Evolutionary conservation across 92 coral and sea anemone species (phyloP), one percentile per base, ranked within the genome.

Genomic region (Diadumene lineata): DNA sequence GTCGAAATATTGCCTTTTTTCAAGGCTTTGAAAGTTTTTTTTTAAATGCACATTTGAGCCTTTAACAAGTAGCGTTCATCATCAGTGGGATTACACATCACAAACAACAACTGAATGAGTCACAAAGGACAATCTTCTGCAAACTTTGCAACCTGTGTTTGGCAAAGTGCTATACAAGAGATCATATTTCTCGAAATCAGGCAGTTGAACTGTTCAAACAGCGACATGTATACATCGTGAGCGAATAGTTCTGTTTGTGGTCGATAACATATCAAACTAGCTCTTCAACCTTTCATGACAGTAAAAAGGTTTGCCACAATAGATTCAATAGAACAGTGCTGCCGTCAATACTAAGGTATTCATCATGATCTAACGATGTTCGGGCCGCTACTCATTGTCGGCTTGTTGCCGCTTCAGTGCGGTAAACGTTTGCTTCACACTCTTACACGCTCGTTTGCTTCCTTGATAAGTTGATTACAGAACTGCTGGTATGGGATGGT

Each of bases 121-220:
- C 92, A 82, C 82, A 79, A 78, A 75, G 48, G 80, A 76, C 90
- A 81, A 82, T 85, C 92, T 83, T 85, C 86, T 62, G 81, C 84
- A 91, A 91, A 91, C 90, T 88, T 91, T 84, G 85, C 82, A 81
- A 81, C 90, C 86, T 91, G 86, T 91, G 88, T 88, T 91, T 87
- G 87, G 84, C 83, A 85, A 81, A 82, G 90, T 82, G 79, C 85
- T 56, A 72, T 56, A 72, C 73, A 31, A 75, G 69, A 86, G 97
- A 91, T 91, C 97, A 79, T 82, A 88, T 91, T 91, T 91, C 97
- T 91, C 75, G 79, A 86, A 87, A 87, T 74, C 84, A 79, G 81
- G 86, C 92, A 87, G 81, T 84, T 68, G 77, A 58, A 66, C 73
- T 90, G 87, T 87, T 83, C 89, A 87, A 89, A 90, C 89, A 90